These are phyloP conservation scores for Archegozetes longisetosus DNA, from an alignment of 1,140 invertebrate species.

Conservation along the genomic window DNA sequence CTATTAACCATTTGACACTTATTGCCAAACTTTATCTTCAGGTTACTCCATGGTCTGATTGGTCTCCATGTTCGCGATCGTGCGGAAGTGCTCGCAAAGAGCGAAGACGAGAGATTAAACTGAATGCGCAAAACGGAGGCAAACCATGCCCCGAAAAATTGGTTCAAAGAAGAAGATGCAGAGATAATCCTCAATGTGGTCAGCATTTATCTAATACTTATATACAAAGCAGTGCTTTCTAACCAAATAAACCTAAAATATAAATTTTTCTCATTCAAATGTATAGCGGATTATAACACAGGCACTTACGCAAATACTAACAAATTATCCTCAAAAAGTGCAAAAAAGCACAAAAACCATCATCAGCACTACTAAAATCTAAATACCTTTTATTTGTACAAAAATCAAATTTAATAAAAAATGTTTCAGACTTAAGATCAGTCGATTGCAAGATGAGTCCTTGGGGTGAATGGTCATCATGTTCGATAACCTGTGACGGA, in stretches of 20 bases:
- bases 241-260: no score
- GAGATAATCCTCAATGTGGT: slow-evolving; percentile 19
- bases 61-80: slow-evolving; percentile 48
- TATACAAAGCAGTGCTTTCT: neutral
- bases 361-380: neutral
- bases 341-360: slow-evolving; percentile 10
- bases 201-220: neutral
- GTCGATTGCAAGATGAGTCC: slow-evolving; percentile 33
- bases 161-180: slow-evolving; percentile 30
- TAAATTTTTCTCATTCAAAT: neutral
- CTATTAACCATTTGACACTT: neutral
- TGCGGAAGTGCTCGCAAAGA: slow-evolving; percentile 44
- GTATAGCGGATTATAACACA: neutral
- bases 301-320: slow-evolving; percentile 2
- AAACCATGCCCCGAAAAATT: slow-evolving; percentile 41
- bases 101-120: slow-evolving; percentile 30
- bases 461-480: slow-evolving; percentile 57
- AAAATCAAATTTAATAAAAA: neutral
- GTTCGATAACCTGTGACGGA: slow-evolving; percentile 32
- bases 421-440: neutral
- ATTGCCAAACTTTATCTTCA: neutral
- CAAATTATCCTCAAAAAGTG: neutral
- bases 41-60: slow-evolving; percentile 51
- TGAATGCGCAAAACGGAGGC: slow-evolving; percentile 48
- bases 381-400: neutral